Evolutionary conservation across 2,888 invertebrate genomes (phyloP), one percentile per base, ranked within the genome.

Genomic region (Pandemis corylana): DNA sequence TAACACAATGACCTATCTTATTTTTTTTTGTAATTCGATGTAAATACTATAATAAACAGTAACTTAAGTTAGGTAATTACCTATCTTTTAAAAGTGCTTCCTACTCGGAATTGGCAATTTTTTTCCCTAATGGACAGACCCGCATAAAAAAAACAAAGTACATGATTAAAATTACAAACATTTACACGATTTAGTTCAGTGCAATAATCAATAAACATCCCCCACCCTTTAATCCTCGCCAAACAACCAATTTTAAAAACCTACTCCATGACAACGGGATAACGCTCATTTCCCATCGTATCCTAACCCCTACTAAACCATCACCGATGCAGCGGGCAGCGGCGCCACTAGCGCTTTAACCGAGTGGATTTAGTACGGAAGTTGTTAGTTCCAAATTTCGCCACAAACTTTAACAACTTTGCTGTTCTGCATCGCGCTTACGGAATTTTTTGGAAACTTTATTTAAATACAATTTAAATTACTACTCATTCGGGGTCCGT

Each of bases 371-470:
- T 12, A 59, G 28, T 28, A 59, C 9, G 59, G 13, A 12, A 20
- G 9, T 59, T 2, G 28, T 28, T 59, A 59, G 28, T 59, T 20
- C 28, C 12, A 28, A 59, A 28, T 28, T 59, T 59, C 59, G 28
- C 59, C 59, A 59, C 59, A 0, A 5, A 12, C 28, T 20, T 28
- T 12, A 59, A 59, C 28, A 59, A 59, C 28, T 28, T 59, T 59
- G 59, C 59, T 28, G 59, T 59, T 28, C 59, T 59, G 28, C 28
- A 59, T 59, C 59, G 28, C 59, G 28, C 59, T 28, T 28, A 59
- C 12, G 28, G 12, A 28, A 12, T 59, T 59, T 59, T 28, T 10
- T 5, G 12, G 12, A 28, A 59, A 10, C 4, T 28, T 9, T 28
- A 5, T 5, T 10, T 28, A 59, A 10, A 59, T 59, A 59, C 28